Conservation (phyloP, 1,140 invertebrate genomes). For the Magallana gigas region DNA sequence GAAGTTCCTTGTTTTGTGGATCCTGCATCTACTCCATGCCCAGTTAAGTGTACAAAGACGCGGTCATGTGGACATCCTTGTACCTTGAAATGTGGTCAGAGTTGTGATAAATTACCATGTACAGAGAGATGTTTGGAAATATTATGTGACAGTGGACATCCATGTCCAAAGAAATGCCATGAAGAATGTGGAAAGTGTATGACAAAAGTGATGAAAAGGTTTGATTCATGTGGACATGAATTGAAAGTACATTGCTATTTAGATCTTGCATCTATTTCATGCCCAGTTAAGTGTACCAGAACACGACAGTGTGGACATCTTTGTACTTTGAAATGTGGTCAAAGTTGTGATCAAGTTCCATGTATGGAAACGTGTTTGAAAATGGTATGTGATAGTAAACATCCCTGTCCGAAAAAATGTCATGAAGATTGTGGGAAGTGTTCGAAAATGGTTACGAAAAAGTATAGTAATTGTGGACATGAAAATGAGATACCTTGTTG, state of each 20-base stretch:
- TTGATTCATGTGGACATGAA: constrained; percentile 54
- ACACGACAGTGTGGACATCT: constrained; percentile 81
- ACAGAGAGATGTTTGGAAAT: constrained; percentile 8
- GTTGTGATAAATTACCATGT: background rate
- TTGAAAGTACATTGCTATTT: constrained; percentile 49
- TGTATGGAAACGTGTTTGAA: constrained; percentile 39
- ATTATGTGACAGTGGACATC: constrained; percentile 58
- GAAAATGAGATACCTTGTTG: constrained; percentile 51
- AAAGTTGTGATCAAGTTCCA: background rate
- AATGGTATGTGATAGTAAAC: constrained; percentile 56
- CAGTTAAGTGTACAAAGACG: constrained; percentile 47
- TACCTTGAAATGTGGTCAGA: constrained; percentile 12
- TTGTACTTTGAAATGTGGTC: constrained; percentile 45
- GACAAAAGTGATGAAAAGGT: constrained; percentile 39
- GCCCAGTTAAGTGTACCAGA: constrained; percentile 47
- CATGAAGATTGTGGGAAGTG: constrained; percentile 48
- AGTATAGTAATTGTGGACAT: constrained; percentile 53
- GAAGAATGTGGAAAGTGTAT: constrained; percentile 48
- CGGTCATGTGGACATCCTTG: constrained; percentile 81
- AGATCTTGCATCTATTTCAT: constrained; percentile 33
- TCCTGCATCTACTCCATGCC: constrained; percentile 41
- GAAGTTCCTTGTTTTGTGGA: constrained; percentile 52
- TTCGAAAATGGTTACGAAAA: constrained; percentile 35
- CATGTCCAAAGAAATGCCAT: constrained; percentile 49
- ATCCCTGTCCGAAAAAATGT: constrained; percentile 52